Base-by-base conservation (phyloP, 2,113 vertebrate genomes). In the Paedocypris sp. region DNA sequence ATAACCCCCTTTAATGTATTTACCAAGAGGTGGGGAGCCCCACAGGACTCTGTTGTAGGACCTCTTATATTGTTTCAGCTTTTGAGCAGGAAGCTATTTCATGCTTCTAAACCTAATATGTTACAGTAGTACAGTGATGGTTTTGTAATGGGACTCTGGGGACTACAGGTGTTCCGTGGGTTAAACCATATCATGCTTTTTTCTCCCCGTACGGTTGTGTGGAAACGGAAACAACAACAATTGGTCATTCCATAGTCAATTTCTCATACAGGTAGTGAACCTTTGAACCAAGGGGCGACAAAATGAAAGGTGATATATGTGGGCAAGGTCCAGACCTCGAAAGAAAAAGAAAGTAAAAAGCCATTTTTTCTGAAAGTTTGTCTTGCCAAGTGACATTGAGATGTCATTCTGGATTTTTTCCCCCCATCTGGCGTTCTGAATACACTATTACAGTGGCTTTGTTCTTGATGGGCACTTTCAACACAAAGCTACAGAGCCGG, bases 1-100 rank as follows among this genome's bases (percentile, higher is more conserved):
- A n/a, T n/a, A n/a, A n/a, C n/a, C n/a, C 63, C 64, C 45, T 22
- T 53, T 73, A 71, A 80, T 77, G 60, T 74, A 72, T 72, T 66
- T 69, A 69, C 64, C 57, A 47, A 43, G 47, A 57, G 39, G 28
- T 57, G 47, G 54, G 2, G 9, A 8, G 47, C 69, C 67, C 61
- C n/a, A 45, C 7, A 60, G 62, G 61, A 36, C 31, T 52, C 38
- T 33, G 56, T 77, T 63, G 19, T 10, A 49, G 48, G 45, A 54
- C 66, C 67, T 66, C 42, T 71, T 78, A 53, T 71, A 72, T 77
- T 79, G 73, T 22, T 67, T n/a, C n/a, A 23, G 64, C 54, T 74
- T 41, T 28, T 64, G 67, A 53, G 51, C 36, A 9, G 64, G 52
- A 59, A 58, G 22, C 46, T 47, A 48, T 58, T 62, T 48, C 22